Conservation (phyloP, 2,888 invertebrate species). For the Lepidocyrtinus sp. region DNA sequence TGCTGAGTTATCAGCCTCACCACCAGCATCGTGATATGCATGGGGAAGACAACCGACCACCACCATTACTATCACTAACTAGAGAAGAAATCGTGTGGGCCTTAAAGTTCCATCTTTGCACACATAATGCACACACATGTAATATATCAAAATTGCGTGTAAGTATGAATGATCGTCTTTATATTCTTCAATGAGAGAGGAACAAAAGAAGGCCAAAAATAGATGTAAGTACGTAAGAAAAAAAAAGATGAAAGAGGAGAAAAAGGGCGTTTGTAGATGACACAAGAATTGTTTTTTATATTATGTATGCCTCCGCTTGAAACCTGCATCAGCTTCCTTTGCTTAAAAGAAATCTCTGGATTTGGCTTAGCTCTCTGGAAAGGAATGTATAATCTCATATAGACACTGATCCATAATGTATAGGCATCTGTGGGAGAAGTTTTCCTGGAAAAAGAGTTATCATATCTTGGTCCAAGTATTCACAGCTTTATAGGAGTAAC, state of each 20-base stretch:
- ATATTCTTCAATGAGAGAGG: neutral
- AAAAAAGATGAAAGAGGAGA: neutral
- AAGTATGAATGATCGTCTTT: neutral
- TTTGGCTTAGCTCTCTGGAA: too few relatives aligned
- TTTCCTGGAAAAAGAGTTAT: neutral
- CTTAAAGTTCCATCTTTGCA: neutral
- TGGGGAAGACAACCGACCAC: neutral
- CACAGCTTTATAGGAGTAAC: neutral
- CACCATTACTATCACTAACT: too few relatives aligned
- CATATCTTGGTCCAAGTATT: neutral
- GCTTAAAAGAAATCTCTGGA: too few relatives aligned
- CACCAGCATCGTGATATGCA: neutral
- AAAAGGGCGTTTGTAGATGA: conserved; percentile 36
- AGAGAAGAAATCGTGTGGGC: neutral
- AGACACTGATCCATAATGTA: neutral
- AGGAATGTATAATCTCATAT: neutral
- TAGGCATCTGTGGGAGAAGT: neutral
- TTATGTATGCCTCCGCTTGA: too few relatives aligned
- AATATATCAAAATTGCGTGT: neutral
- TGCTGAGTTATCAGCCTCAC: neutral
- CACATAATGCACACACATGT: neutral
- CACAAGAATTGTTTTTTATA: conserved; percentile 31
- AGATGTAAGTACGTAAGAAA: neutral
- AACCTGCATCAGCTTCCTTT: neutral
- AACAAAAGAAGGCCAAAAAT: neutral